Evolutionary conservation across 2,113 vertebrate genomes (phyloP), one percentile per base, ranked within the genome.

Genomic region (Nyctibius bracteatus): DNA sequence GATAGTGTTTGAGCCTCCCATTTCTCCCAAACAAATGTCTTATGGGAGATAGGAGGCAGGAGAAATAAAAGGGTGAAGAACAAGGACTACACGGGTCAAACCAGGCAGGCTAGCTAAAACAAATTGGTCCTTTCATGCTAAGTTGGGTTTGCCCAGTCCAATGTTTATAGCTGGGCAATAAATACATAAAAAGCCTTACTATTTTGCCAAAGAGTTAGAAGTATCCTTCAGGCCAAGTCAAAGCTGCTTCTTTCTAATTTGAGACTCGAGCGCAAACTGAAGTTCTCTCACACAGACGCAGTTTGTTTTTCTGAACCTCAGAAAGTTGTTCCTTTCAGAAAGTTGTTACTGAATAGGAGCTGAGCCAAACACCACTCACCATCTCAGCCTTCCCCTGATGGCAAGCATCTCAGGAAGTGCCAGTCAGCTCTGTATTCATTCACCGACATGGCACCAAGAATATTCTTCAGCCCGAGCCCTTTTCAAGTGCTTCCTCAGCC

Each of bases 151-250:
- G 25, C 33, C 31, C 43, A 68, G 43, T 54, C 71, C 62, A 91
- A 43, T 90, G 61, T 95, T 96, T 96, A 93, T 46, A 83, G 65
- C 20, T 90, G 35, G 75, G 72, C 73, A 94, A 58, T 83, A 92
- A 92, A 86, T 65, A 91, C 20, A 96, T 33, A 93, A 77, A 96
- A 95, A 85, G 51, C 15, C 61, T 88, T 83, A 83, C 55, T 93
- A 83, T 84, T 90, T 90, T 86, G 65, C 54, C 54, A 84, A 91
- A 67, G 57, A 94, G 44, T 61, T 73, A 70, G 54, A 95, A 96
- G 95, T 88, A 95, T 55, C 81, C 78, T 83, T 84, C 84, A 70
- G 63, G 59, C 72, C 30, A 72, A 86, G 44, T 65, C 54, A 92
- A 89, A 93, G 43, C 11, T 2, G 2, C 49, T 73, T 73, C 71